Conservation (phyloP, 2,113 vertebrate species). For the Cephalopholis sonnerati region DNA sequence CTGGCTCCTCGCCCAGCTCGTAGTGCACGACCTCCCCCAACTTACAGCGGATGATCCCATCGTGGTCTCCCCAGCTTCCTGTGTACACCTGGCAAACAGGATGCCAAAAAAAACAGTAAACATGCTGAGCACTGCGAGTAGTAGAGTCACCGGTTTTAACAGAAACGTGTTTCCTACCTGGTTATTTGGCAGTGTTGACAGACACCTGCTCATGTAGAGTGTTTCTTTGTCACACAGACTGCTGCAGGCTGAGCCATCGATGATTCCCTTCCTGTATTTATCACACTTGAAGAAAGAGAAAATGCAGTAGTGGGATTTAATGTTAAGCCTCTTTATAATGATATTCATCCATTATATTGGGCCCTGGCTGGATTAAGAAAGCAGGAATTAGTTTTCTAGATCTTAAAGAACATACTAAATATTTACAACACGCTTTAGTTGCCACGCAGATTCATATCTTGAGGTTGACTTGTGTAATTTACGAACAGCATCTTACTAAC, state of each 20-base stretch:
- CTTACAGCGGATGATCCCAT: slow-evolving; percentile 94
- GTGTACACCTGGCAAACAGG: slow-evolving; percentile 89
- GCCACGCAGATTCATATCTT: not conserved
- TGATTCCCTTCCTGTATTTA: slow-evolving; percentile 95
- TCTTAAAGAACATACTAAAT: not conserved
- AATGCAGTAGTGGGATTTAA: not conserved
- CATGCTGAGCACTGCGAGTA: not conserved
- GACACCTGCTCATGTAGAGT: slow-evolving; percentile 94
- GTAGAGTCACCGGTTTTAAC: not conserved
- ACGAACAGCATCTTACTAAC: not conserved
- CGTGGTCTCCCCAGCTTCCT: slow-evolving; percentile 95
- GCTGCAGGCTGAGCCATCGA: slow-evolving; percentile 96
- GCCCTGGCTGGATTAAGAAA: too few relatives aligned
- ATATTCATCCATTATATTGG: not conserved
- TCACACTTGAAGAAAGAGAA: slow-evolving; percentile 89
- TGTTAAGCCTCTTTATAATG: not conserved
- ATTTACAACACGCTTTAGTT: not conserved
- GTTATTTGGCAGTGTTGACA: slow-evolving; percentile 93
- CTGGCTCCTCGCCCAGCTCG: slow-evolving; percentile 92
- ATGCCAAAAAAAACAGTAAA: not conserved
- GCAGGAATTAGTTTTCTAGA: not conserved
- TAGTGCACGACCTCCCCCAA: slow-evolving; percentile 91
- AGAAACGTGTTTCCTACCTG: slow-evolving; percentile 85
- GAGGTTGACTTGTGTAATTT: not conserved
- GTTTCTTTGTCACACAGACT: slow-evolving; percentile 96